phyloP scores from a whole-genome alignment of 2,888 invertebrate genomes.

The Meganola albula region DNA sequence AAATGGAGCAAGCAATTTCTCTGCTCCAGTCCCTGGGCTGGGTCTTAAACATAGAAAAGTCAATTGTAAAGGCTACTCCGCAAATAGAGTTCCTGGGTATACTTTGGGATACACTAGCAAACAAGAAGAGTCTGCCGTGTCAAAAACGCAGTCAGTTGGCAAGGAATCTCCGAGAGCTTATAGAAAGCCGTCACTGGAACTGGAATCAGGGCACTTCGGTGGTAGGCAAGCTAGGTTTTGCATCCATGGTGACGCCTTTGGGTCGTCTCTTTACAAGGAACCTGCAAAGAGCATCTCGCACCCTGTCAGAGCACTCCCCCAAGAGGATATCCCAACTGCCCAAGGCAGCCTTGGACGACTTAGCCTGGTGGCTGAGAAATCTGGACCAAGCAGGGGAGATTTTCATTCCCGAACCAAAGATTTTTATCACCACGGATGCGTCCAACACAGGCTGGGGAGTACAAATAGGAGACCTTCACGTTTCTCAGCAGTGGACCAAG shows the following conservation, averaged over 20 bases:
- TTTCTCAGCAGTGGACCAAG: conserved; percentile 13
- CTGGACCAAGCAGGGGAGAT: conserved; percentile 6
- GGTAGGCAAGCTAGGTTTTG: conserved; percentile 18
- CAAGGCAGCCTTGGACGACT: conserved; percentile 8
- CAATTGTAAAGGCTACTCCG: conserved; percentile 5
- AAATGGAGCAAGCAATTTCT: conserved; percentile 8
- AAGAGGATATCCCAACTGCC: conserved; percentile 3
- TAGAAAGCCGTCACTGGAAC: conserved; percentile 8
- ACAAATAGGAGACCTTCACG: conserved; percentile 8
- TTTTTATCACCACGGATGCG: conserved; percentile 23
- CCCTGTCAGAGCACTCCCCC: conserved; percentile 6
- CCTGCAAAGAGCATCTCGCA: conserved; percentile 12
- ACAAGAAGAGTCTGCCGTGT: conserved; percentile 10
- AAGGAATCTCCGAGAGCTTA: conserved; percentile 1
- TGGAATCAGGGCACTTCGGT: conserved; percentile 17
- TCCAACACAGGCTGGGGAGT: conserved; percentile 23
- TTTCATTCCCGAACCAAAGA: conserved; percentile 9
- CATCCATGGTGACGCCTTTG: conserved; percentile 13
- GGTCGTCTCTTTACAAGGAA: conserved; percentile 11
- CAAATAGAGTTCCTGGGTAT: conserved; percentile 22
- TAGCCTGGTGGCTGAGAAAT: conserved; percentile 17
- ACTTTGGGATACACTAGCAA: conserved; percentile 17
- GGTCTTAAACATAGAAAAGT: conserved; percentile 12
- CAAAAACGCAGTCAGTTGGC: conserved; percentile 7
- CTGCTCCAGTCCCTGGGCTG: conserved; percentile 11